Evolutionary conservation across 1,140 invertebrate genomes (phyloP).

Genomic region (Frieseomelitta varia): DNA sequence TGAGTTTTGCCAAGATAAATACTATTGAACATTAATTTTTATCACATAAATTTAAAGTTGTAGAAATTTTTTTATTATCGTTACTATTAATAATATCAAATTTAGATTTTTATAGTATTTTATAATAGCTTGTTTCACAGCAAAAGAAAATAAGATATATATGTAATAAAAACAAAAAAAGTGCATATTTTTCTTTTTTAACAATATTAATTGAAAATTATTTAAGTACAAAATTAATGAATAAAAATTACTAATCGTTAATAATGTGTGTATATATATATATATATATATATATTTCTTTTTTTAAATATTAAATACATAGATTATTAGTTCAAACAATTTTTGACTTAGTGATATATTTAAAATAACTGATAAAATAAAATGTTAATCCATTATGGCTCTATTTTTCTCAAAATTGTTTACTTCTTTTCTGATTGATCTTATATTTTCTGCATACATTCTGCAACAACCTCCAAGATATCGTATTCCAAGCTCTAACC

Average conservation of each 20-base stretch:
- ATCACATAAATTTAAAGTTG: neutral
- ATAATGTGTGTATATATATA: too few relatives aligned
- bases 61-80: neutral
- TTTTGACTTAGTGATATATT: neutral
- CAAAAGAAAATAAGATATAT: neutral
- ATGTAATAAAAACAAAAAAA: neutral
- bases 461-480: conserved; percentile 92
- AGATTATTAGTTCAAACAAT: neutral
- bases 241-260: neutral
- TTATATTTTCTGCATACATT: conserved; percentile 86
- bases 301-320: neutral
- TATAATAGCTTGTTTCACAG: neutral
- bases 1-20: conserved; percentile 11
- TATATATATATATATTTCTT: neutral
- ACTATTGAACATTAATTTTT: neutral
- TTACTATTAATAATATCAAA: neutral
- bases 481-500: conserved; percentile 87
- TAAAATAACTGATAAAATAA: neutral
- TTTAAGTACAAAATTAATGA: neutral
- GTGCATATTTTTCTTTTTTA: neutral
- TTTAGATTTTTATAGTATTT: neutral
- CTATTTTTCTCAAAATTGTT: conserved; percentile 60
- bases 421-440: conserved; percentile 80
- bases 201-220: neutral
- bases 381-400: neutral